These are phyloP conservation scores for Phyllotis vaccarum DNA, from an alignment of 2,797 vertebrate species.

Conservation along the genomic window DNA sequence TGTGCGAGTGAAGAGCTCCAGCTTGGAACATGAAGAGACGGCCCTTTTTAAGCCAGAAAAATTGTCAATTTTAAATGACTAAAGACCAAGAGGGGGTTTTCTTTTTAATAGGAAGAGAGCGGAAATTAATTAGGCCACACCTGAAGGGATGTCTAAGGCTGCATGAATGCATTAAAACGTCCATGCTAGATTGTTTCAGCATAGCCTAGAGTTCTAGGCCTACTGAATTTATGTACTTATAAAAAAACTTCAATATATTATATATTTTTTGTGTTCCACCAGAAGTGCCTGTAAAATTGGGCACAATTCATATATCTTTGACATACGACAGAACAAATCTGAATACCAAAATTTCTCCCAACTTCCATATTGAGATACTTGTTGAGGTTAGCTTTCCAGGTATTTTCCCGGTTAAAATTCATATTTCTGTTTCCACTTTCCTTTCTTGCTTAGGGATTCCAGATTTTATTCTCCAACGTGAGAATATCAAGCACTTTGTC, in stretches of 20 bases:
- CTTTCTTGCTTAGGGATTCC: conserved; percentile 58
- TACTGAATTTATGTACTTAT: conserved; percentile 44
- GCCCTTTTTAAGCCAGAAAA: conserved; percentile 44
- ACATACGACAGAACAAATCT: conserved; percentile 61
- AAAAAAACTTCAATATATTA: conserved; percentile 38
- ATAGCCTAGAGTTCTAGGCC: conserved; percentile 52
- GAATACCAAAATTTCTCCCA: conserved; percentile 48
- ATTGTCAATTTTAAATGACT: conserved; percentile 51
- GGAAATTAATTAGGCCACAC: conserved; percentile 57
- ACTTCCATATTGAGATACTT: conserved; percentile 52
- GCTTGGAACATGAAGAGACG: conserved; percentile 59
- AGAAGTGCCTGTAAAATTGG: conserved; percentile 60
- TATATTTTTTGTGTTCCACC: conserved; percentile 45
- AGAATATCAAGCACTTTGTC: conserved; percentile 68
- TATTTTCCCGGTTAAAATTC: conserved; percentile 64
- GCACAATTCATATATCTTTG: conserved; percentile 42
- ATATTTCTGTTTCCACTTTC: conserved; percentile 50
- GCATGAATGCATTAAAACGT: conserved; percentile 55
- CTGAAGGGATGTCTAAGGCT: conserved; percentile 66
- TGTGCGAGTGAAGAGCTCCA: conserved; percentile 52
- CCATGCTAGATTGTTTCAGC: conserved; percentile 47
- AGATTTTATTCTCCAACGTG: conserved; percentile 66
- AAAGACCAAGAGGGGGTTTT: conserved; percentile 39
- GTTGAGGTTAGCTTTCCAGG: conserved; percentile 27
- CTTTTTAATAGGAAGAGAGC: conserved; percentile 35